phyloP scores from a whole-genome alignment of 2,797 vertebrate species.

The Falco peregrinus region DNA sequence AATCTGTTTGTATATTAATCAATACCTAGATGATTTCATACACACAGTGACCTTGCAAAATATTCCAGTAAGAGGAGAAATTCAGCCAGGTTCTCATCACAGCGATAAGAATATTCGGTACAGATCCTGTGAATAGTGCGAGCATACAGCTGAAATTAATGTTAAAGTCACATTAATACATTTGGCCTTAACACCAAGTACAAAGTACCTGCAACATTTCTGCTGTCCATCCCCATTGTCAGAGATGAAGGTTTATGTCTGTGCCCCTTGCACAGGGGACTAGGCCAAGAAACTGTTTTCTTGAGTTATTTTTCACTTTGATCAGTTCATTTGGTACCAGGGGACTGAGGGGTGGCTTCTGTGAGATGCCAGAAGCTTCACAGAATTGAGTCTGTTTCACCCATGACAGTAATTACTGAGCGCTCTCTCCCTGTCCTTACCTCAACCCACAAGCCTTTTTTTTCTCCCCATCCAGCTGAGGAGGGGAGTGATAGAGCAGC shows the following conservation, averaged over 20 bases:
- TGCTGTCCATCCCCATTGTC: not conserved
- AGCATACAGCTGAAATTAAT: not conserved
- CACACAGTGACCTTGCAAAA: not conserved
- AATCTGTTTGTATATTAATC: not conserved
- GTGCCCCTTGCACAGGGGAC: not conserved
- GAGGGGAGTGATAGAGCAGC: not conserved
- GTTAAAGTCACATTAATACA: not conserved
- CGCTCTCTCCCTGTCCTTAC: not conserved
- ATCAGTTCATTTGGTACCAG: not conserved
- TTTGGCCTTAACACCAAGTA: not conserved
- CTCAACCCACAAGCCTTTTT: not conserved
- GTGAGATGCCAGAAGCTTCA: no score
- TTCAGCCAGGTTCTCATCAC: not conserved
- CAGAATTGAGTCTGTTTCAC: no score
- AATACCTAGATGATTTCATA: not conserved
- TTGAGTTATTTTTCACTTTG: not conserved
- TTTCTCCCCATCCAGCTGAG: not conserved
- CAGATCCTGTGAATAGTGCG: not conserved
- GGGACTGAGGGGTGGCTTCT: not conserved
- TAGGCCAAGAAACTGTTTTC: not conserved
- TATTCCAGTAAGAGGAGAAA: not conserved
- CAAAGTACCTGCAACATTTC: not conserved
- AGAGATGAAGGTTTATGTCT: not conserved
- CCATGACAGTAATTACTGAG: no score
- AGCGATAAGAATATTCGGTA: not conserved